These are phyloP conservation scores for Arenaria interpres DNA, from an alignment of 2,113 vertebrate genomes.

Conservation along the genomic window DNA sequence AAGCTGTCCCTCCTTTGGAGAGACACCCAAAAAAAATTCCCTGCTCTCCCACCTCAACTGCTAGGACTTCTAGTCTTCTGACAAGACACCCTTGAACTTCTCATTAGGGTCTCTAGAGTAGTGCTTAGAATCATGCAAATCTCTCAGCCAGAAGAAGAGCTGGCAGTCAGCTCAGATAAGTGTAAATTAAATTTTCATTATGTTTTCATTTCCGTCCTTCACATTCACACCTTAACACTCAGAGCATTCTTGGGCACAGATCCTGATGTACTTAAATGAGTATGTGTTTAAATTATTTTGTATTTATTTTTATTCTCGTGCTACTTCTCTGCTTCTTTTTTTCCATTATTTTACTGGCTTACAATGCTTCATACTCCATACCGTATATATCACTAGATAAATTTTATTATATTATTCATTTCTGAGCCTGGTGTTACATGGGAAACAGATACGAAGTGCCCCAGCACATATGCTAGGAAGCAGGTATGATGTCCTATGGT, in stretches of 20 bases:
- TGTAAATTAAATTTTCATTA: background rate
- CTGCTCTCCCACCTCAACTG: background rate
- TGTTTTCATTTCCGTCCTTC: constrained; percentile 5
- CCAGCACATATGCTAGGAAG: background rate
- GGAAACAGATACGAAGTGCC: background rate
- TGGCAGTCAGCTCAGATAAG: background rate
- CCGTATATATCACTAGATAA: background rate
- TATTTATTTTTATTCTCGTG: background rate
- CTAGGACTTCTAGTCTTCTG: background rate
- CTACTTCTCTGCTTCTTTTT: background rate
- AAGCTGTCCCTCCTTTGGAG: background rate
- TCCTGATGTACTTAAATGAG: background rate
- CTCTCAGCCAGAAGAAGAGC: background rate
- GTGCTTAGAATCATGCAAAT: background rate
- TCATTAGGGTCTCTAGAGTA: background rate
- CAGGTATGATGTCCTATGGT: background rate
- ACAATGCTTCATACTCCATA: background rate
- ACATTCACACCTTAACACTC: background rate
- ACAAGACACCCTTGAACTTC: background rate
- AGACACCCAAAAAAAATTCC: background rate
- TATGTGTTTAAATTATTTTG: background rate
- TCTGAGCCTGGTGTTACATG: background rate
- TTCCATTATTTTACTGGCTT: background rate
- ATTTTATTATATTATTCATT: background rate
- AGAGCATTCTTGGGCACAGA: background rate